Evolutionary conservation across 2,113 vertebrate species (phyloP).

Genomic region (Larimichthys polyactis): DNA sequence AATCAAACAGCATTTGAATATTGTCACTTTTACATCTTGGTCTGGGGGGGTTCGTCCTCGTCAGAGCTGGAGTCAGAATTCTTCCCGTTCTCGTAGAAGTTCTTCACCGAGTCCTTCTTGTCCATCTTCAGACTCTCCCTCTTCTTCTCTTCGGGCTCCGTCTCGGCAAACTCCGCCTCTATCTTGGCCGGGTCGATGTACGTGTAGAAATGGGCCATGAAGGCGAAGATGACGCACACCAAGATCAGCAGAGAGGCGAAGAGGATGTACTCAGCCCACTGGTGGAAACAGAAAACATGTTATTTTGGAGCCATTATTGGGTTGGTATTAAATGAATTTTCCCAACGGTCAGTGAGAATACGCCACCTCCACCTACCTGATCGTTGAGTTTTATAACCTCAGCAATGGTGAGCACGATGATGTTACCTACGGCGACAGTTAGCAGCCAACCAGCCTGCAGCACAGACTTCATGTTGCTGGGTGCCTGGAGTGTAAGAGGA

Average conservation of each 20-base stretch:
- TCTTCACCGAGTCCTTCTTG: conserved; percentile 19
- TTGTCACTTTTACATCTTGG: conserved; percentile 61
- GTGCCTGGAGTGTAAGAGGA: conserved; percentile 84
- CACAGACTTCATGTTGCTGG: conserved; percentile 97
- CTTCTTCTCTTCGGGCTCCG: conserved; percentile 52
- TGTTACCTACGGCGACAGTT: conserved; percentile 93
- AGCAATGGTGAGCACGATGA: conserved; percentile 94
- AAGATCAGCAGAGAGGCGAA: conserved; percentile 90
- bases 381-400: conserved; percentile 84
- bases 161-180: conserved; percentile 84
- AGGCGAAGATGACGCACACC: conserved; percentile 90
- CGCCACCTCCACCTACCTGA: conserved; percentile 84
- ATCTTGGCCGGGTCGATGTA: conserved; percentile 90
- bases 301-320: background rate
- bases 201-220: conserved; percentile 94
- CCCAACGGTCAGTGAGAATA: too few species aligned
- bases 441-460: conserved; percentile 96
- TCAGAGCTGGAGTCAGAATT: conserved; percentile 42
- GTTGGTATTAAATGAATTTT: too few species aligned
- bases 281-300: conserved; percentile 20
- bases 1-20: conserved; percentile 17
- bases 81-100: background rate
- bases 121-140: conserved; percentile 62
- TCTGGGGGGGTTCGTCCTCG: background rate
- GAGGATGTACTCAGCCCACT: conserved; percentile 97